Conservation (phyloP, 1,140 invertebrate species). For the Semibalanus balanoides region DNA sequence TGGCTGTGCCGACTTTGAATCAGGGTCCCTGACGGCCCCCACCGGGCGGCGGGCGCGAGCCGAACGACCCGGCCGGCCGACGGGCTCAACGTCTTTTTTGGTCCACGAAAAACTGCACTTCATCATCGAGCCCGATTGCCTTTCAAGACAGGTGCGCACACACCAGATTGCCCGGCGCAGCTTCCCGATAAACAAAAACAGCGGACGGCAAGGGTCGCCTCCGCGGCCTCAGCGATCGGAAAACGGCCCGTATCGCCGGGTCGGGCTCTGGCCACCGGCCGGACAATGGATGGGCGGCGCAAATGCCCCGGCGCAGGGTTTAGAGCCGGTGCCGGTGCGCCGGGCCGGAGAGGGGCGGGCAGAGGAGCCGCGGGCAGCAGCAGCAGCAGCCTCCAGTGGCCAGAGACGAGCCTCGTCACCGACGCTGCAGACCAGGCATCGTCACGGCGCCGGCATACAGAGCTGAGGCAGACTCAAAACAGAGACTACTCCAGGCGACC, state of each 20-base stretch:
- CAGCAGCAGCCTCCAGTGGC: constrained; percentile 16
- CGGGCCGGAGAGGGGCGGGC: too few relatives aligned
- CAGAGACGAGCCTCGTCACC: too few relatives aligned
- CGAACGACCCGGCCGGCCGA: too few relatives aligned
- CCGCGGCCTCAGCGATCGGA: neutral
- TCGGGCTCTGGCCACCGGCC: neutral
- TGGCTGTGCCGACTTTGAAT: too few relatives aligned
- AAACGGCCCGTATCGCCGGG: neutral
- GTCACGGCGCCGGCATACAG: too few relatives aligned
- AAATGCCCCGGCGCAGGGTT: neutral
- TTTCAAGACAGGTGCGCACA: constrained; percentile 1
- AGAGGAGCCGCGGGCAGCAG: constrained; percentile 18
- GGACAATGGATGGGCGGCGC: neutral
- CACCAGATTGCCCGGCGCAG: neutral
- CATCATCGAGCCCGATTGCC: neutral
- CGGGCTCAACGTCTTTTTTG: neutral
- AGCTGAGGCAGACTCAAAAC: too few relatives aligned
- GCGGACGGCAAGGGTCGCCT: neutral
- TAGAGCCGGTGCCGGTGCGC: neutral
- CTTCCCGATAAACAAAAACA: constrained; percentile 1
- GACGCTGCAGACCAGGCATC: too few relatives aligned
- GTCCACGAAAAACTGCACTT: neutral
- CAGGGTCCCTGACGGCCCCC: too few relatives aligned
- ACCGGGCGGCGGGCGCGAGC: too few relatives aligned
- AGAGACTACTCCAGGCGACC: too few relatives aligned